Conservation (phyloP, 2,797 vertebrate genomes). For the Microctenopoma stevenorrisi region DNA sequence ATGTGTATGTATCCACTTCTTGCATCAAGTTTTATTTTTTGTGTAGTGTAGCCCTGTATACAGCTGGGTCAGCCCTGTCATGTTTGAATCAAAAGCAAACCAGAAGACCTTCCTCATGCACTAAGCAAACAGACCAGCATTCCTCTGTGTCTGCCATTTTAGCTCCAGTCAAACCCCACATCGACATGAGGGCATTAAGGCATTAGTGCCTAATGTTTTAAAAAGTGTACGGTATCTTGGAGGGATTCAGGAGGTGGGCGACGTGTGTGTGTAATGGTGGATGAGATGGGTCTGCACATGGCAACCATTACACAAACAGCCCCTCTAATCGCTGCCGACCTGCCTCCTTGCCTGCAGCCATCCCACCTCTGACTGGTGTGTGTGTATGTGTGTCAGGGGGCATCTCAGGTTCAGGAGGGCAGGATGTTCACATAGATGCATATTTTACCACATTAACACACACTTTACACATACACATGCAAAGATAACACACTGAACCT, state of each 20-base stretch:
- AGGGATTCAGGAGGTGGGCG: slow-evolving; percentile 73
- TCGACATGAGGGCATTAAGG: slow-evolving; percentile 83
- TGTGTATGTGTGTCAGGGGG: slow-evolving; percentile 66
- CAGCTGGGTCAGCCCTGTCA: slow-evolving; percentile 44
- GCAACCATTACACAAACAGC: slow-evolving; percentile 86
- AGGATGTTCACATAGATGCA: slow-evolving; percentile 83
- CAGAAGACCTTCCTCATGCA: slow-evolving; percentile 61
- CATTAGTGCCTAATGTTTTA: slow-evolving; percentile 88
- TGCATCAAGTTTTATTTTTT: no score
- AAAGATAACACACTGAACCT: slow-evolving; percentile 14
- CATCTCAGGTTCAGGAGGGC: slow-evolving; percentile 85
- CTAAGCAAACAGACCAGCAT: slow-evolving; percentile 75
- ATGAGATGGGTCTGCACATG: slow-evolving; percentile 84
- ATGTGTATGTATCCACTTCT: no score
- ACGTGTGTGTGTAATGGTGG: slow-evolving; percentile 77
- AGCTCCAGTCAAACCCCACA: slow-evolving; percentile 73
- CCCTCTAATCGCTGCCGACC: slow-evolving; percentile 86
- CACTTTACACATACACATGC: slow-evolving; percentile 21
- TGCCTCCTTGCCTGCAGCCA: slow-evolving; percentile 83
- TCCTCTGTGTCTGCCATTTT: slow-evolving; percentile 81
- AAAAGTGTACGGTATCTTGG: slow-evolving; percentile 84
- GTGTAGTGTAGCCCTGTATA: slow-evolving; percentile 7
- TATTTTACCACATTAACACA: slow-evolving; percentile 78
- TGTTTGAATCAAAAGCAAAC: slow-evolving; percentile 67
- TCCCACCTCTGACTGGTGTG: slow-evolving; percentile 81